Conservation (phyloP, 37 sponge, comb jelly and placozoan species). For the Cladorhizidae sp. region DNA sequence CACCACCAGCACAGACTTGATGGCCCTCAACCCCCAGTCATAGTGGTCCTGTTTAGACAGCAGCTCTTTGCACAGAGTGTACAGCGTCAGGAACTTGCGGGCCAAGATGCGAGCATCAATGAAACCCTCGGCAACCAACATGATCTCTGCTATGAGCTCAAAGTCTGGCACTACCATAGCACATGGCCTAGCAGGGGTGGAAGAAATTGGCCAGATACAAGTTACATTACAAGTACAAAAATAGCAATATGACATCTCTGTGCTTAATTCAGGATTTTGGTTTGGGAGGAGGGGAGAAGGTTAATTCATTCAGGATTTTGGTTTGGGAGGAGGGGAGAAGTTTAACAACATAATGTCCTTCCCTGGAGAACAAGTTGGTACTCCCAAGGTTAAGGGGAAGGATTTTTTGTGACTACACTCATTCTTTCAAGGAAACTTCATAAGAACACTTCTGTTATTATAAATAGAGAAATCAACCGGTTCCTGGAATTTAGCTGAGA, state of each 20-base stretch:
- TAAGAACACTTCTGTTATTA: background rate
- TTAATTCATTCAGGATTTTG: too few species aligned
- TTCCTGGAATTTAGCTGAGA: background rate
- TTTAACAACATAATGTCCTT: too few species aligned
- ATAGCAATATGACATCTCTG: too few species aligned
- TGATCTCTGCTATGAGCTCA: slow-evolving; percentile 98
- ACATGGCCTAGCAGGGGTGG: slow-evolving; percentile 78
- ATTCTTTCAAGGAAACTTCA: too few species aligned
- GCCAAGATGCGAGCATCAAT: slow-evolving; percentile 92
- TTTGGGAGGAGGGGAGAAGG: too few species aligned
- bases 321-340: too few species aligned
- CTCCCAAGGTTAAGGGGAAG: too few species aligned
- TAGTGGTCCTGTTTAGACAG: slow-evolving; percentile 96
- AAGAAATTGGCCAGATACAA: too few species aligned
- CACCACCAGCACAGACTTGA: slow-evolving; percentile 99
- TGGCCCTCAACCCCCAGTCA: slow-evolving; percentile 98
- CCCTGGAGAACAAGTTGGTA: too few species aligned
- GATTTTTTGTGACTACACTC: too few species aligned
- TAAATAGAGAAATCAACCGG: background rate
- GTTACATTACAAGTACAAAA: too few species aligned
- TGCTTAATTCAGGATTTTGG: too few species aligned
- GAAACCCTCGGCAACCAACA: slow-evolving; percentile 99
- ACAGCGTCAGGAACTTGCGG: slow-evolving; percentile 97
- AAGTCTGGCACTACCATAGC: slow-evolving; percentile 99
- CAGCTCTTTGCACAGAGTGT: slow-evolving; percentile 92